Evolutionary conservation across 2,888 invertebrate genomes (phyloP), one percentile per base, ranked within the genome.

Genomic region (Patella ulyssiponensis): DNA sequence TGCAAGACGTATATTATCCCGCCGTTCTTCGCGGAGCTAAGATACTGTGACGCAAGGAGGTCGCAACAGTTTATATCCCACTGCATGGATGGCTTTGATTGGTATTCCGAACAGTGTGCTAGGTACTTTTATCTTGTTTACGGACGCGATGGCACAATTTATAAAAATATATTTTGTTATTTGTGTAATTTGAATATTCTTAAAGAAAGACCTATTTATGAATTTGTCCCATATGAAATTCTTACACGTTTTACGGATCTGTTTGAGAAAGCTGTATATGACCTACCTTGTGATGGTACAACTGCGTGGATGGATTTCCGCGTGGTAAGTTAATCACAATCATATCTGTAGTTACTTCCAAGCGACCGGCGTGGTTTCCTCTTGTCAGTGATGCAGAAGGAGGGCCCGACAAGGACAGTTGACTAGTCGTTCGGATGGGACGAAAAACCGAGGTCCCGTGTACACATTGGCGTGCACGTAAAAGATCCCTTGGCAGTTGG

Each of bases 151-250:
- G 64, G 64, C 0, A 20, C 3, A 4, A 23, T 64, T 5, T 64
- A 64, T 23, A 64, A 23, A 64, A 64, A 64, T 23, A 23, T 23
- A 23, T 64, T 64, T 23, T 64, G 64, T 64, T 64, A 64, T 64
- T 9, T 12, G 7, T 64, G 64, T 5, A 64, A 64, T 64, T 20
- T 3, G 7, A 12, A 15, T 64, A n/a, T 11, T 3, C 9, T 15
- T 20, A 7, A 64, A 4, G 1, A 2, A 9, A 17, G 1, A 5
- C 0, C 11, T 11, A 4, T 17, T 58, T 2, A n/a, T n/a, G 0
- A 0, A 2, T 2, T 1, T 7, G 12, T 11, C 20, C 64, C 64
- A 4, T 20, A 20, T 11, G 23, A 11, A 64, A 23, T 20, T 23
- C 23, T 64, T 11, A 23, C 20, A 5, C 12, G 23, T 23, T 64